These are phyloP conservation scores for Polietes domitor DNA, from an alignment of 2,888 invertebrate genomes.

Conservation along the genomic window DNA sequence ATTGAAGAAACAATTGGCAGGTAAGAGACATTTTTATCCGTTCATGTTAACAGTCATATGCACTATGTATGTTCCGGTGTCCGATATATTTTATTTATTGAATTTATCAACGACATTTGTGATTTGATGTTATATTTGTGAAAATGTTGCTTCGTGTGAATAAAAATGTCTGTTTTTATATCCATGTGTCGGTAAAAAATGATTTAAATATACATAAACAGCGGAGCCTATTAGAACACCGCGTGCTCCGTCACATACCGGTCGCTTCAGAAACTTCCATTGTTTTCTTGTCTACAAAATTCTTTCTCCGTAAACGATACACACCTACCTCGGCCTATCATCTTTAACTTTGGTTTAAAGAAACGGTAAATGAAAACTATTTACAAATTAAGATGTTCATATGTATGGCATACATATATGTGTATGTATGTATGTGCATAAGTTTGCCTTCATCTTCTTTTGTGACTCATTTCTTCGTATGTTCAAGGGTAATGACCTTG, in stretches of 20 bases:
- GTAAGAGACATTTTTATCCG: slow-evolving; percentile 82
- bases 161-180: background rate
- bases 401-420: background rate
- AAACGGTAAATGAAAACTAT: background rate
- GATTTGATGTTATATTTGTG: too few relatives aligned
- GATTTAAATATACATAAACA: background rate
- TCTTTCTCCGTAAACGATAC: background rate
- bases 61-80: background rate
- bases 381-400: background rate
- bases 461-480: slow-evolving; percentile 51
- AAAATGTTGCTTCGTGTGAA: too few relatives aligned
- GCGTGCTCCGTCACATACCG: background rate
- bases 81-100: too few relatives aligned
- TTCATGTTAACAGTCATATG: background rate
- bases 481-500: slow-evolving; percentile 55
- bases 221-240: background rate
- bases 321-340: background rate
- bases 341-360: background rate
- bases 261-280: background rate
- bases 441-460: background rate
- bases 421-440: background rate
- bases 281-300: background rate
- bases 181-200: background rate
- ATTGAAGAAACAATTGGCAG: slow-evolving; percentile 97
- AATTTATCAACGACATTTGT: too few relatives aligned